Base-by-base conservation (phyloP, 2,888 invertebrate genomes). In the Notodonta ziczac region DNA sequence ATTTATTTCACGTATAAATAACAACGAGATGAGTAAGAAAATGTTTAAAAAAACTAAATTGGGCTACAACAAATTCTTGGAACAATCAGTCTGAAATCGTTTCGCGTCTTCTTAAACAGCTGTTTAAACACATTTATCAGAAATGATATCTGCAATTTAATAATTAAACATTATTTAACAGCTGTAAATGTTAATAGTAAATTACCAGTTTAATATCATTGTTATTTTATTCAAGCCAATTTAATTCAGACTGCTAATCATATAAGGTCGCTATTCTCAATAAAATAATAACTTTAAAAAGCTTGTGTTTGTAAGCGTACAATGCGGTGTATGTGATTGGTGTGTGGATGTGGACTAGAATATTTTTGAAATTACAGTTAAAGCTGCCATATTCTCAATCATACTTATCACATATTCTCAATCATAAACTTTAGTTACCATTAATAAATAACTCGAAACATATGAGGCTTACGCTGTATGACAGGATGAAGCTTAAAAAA, bases 281-380 rank as follows among this genome's bases (percentile, higher is more conserved):
- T 64, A 54, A 57, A 60, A 51, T 35, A 59, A 54, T 58, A 68
- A 70, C 58, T 64, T 39, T 67, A 71, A 56, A 40, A 73, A 73
- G 76, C 74, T 56, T 44, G 44, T 55, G 63, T 57, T 59, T 58
- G 56, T 53, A 76, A 76, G 69, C 64, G 65, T 58, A 69, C 69
- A 68, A 72, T 69, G 65, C 60, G 66, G 66, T 72, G 52, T 51
- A 40, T 71, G 46, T 44, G 44, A 35, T 24, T 24, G 35, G 5
- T 81, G 82, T 80, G 82, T 81, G 82, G 75, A 81, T 80, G 78
- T 82, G 65, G 78, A 79, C 82, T 79, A 82, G 80, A 56, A 53
- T 0, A 42, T 46, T n/a, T 12, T n/a, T 10, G 5, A 46, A 46
- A n/a, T 4, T n/a, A 46, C 46, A 46, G n/a, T 46, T n/a, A 53